Evolutionary conservation across 1,140 invertebrate species (phyloP), one percentile per base, ranked within the genome.

Genomic region (Luehdorfia chinensis): DNA sequence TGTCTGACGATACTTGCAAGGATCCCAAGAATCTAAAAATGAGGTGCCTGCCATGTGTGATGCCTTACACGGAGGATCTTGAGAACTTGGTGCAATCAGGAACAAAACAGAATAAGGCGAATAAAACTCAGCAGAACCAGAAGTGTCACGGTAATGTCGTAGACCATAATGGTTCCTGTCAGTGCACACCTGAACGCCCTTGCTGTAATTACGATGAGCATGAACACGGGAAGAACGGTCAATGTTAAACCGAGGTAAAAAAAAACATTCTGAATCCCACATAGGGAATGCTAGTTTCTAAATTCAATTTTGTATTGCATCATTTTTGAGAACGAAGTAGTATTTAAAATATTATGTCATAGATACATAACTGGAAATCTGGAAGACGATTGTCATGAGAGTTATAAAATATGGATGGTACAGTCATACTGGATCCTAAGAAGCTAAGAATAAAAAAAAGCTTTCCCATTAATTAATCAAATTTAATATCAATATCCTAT

Each of bases 1-100:
- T 64, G 61, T 47, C 61, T 12, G 52, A 56, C 4, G 25, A 50
- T n/a, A 39, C 30, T 9, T 23, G 25, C 0, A 34, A 47, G 13
- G 51, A 54, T 15, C 51, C 43, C 13, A 52, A 51, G 4, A 60
- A 50, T 11, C 27, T 39, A 13, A 46, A 47, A 6, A 54, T 36
- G 6, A 48, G 44, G 27, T 52, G 51, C 14, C 31, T 52, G 1
- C 51, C 59, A 0, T 55, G 51, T 13, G 15, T 62, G 2, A 41
- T 31, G 13, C 48, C 39, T 0, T 49, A 32, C 9, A 9, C 21
- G 1, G 33, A 50, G 5, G 28, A 47, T 9, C 13, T 43, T 2
- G 23, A 28, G 4, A 16, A 28, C 5, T 9, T 43, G 14, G 39
- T 14, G 0, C 37, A 25, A n/a, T 14, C 39, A 1, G 25, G 8